phyloP scores from a whole-genome alignment of 2,113 vertebrate genomes.

The Rallus limicola region DNA sequence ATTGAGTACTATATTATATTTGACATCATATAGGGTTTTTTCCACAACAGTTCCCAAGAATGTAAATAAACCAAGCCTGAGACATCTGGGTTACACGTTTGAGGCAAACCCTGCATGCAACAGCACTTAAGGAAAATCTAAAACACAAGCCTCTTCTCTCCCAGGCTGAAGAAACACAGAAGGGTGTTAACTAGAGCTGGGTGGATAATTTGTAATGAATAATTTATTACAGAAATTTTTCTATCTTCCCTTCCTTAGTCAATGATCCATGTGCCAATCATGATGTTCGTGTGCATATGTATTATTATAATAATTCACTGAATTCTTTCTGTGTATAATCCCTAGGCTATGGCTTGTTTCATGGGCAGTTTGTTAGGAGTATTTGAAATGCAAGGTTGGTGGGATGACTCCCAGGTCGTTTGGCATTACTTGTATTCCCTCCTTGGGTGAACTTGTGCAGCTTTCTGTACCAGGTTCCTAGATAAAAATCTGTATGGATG shows the following conservation, averaged over 20 bases:
- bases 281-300: background rate
- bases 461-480: background rate
- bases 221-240: conserved; percentile 43
- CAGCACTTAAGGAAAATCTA: conserved; percentile 62
- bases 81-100: conserved; percentile 91
- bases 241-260: background rate
- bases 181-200: conserved; percentile 65
- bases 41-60: conserved; percentile 79
- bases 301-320: background rate
- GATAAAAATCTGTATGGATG: background rate
- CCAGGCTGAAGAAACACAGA: conserved; percentile 43
- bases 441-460: background rate
- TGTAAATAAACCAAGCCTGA: conserved; percentile 87
- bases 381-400: background rate
- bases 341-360: background rate
- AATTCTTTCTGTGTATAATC: background rate
- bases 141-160: conserved; percentile 53
- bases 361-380: background rate
- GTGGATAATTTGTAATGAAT: conserved; percentile 59
- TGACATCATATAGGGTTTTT: conserved; percentile 70
- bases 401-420: background rate
- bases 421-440: background rate
- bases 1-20: conserved; percentile 64
- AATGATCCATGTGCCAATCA: background rate
- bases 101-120: conserved; percentile 66